Percentiles rank a stretch among this genome's conserved stretches.
Conservation (phyloP, 2,888 invertebrate species). For the Noctua pronuba region DNA sequence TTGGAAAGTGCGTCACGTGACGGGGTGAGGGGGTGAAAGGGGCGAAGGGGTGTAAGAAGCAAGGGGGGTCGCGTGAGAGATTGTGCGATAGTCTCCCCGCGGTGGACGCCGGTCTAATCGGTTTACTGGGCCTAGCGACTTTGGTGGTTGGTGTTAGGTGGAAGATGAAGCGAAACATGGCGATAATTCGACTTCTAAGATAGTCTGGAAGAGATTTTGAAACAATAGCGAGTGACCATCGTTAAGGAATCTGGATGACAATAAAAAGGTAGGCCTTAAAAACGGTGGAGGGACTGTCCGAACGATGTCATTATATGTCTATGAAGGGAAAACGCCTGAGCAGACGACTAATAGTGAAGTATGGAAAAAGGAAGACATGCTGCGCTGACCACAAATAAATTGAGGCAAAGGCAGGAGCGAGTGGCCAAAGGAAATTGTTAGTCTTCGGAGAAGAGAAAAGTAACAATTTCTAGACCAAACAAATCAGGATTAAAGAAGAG, state of each 20-base stretch:
- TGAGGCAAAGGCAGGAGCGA: not conserved
- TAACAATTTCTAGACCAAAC: not conserved
- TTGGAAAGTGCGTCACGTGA: constrained; percentile 81
- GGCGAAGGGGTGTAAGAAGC: constrained; percentile 36
- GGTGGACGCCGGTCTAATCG: constrained; percentile 83
- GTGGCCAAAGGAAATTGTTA: not conserved
- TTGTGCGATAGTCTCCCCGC: constrained; percentile 81
- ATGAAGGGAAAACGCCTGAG: too few species aligned
- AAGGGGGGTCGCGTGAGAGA: constrained; percentile 81
- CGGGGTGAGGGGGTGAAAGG: constrained; percentile 43
- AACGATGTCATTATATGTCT: not conserved
- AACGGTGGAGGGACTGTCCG: not conserved
- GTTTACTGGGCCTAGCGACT: constrained; percentile 84
- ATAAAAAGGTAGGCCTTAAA: too few species aligned
- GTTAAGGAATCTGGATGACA: too few species aligned
- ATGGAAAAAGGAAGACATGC: not conserved
- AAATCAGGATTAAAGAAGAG: too few species aligned
- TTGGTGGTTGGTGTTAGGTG: constrained; percentile 67
- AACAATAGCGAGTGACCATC: not conserved
- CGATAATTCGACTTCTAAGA: too few species aligned
- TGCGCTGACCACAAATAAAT: not conserved
- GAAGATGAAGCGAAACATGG: constrained; percentile 48
- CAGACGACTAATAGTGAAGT: not conserved
- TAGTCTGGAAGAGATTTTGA: not conserved
- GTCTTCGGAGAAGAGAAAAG: not conserved